These are phyloP conservation scores for Iselma pallidipennis DNA, from an alignment of 2,888 invertebrate species.

Conservation along the genomic window DNA sequence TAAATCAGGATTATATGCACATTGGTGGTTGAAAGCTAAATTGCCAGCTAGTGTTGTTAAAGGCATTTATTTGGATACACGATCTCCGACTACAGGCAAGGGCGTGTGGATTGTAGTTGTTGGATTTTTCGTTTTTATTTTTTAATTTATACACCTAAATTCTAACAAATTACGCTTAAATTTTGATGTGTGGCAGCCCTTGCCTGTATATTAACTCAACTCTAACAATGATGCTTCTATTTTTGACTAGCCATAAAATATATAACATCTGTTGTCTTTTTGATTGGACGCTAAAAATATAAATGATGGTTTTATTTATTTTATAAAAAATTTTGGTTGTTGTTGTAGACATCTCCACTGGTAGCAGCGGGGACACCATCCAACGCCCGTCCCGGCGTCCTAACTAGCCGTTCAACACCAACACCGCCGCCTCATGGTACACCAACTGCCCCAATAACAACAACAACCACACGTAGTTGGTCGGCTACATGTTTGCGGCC, in stretches of 20 bases:
- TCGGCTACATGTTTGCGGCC: constrained; percentile 85
- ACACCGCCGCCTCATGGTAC: constrained; percentile 64
- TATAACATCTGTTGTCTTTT: background rate
- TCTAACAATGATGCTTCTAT: constrained; percentile 4
- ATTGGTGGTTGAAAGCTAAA: constrained; percentile 92
- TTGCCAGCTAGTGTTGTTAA: constrained; percentile 67
- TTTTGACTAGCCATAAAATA: background rate
- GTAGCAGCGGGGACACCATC: constrained; percentile 36
- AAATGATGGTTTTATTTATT: background rate
- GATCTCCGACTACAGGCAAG: constrained; percentile 55
- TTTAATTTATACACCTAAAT: constrained; percentile 26
- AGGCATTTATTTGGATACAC: constrained; percentile 53
- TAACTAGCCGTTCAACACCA: constrained; percentile 65
- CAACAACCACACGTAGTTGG: constrained; percentile 65
- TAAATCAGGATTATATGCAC: constrained; percentile 84
- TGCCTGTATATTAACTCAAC: constrained; percentile 35
- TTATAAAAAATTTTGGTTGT: constrained; percentile 9
- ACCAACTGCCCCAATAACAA: constrained; percentile 34
- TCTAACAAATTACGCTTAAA: constrained; percentile 16
- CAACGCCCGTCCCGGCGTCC: constrained; percentile 43
- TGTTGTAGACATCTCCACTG: constrained; percentile 66
- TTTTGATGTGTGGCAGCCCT: constrained; percentile 38
- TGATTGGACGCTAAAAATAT: background rate
- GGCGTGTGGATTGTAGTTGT: constrained; percentile 43
- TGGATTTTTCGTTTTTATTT: constrained; percentile 20